Conservation (phyloP, 2,888 invertebrate species). For the Lepidocyrtinus sp. region DNA sequence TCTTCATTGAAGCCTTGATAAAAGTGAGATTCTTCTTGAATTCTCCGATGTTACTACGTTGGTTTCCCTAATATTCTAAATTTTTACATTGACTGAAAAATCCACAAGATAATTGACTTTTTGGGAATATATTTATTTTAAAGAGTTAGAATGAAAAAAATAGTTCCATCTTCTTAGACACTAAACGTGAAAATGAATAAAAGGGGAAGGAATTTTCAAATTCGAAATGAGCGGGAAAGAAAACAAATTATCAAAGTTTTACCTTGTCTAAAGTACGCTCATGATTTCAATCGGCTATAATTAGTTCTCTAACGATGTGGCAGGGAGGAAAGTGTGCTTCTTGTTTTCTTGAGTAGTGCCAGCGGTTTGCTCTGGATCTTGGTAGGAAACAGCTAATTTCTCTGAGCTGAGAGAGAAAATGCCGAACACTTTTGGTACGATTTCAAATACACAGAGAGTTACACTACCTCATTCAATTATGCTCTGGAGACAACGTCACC, state of each 20-base stretch:
- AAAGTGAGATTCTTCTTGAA: too few species aligned
- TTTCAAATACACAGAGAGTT: too few species aligned
- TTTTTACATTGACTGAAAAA: too few species aligned
- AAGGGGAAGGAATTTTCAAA: too few species aligned
- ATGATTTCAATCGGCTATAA: slow-evolving; percentile 59
- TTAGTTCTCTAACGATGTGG: slow-evolving; percentile 45
- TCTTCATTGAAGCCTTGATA: too few species aligned
- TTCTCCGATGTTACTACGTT: too few species aligned
- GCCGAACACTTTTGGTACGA: not conserved
- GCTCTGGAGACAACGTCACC: not conserved
- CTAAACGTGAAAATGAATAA: too few species aligned
- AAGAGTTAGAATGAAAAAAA: too few species aligned
- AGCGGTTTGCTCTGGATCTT: not conserved
- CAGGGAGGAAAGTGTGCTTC: slow-evolving; percentile 1
- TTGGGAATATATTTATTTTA: too few species aligned
- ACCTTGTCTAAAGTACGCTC: slow-evolving; percentile 39
- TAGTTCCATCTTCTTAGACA: too few species aligned
- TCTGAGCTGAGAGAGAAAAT: not conserved
- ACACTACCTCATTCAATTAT: slow-evolving; percentile 3
- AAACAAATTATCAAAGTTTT: slow-evolving; percentile 61
- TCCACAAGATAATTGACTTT: too few species aligned
- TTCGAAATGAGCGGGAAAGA: slow-evolving; percentile 40
- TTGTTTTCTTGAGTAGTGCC: not conserved
- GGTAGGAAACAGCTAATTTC: not conserved
- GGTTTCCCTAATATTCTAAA: too few species aligned